These are phyloP conservation scores for Oreochromis grahami DNA, from an alignment of 2,797 vertebrate species.

Conservation along the genomic window DNA sequence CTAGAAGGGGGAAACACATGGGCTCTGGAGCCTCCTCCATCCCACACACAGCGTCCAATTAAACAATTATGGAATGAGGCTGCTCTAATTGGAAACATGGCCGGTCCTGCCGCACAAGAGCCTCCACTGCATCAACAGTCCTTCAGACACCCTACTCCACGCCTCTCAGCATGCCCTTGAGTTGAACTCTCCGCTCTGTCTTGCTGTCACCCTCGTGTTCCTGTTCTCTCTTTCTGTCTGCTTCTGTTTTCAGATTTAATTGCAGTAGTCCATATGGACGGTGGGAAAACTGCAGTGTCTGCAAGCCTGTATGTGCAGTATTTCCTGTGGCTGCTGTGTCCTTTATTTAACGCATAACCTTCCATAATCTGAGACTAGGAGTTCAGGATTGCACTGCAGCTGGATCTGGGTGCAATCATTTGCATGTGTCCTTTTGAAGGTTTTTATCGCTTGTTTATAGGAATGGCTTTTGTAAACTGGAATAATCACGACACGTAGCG, in stretches of 20 bases:
- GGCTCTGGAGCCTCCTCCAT: conserved; percentile 25
- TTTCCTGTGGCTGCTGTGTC: conserved; percentile 36
- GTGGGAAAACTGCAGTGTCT: conserved; percentile 62
- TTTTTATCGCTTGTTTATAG: not conserved
- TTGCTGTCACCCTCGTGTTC: conserved; percentile 2
- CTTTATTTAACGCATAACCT: conserved; percentile 37
- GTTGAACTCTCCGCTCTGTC: conserved; percentile 50
- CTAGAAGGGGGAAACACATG: not conserved
- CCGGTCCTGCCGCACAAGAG: conserved; percentile 10
- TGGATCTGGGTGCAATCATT: not conserved
- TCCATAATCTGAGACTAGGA: conserved; percentile 15
- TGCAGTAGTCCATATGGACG: conserved; percentile 57
- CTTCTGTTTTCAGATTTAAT: conserved; percentile 66
- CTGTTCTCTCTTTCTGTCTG: conserved; percentile 1
- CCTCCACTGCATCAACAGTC: conserved; percentile 28
- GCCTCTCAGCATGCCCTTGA: conserved; percentile 53
- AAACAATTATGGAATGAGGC: conserved; percentile 48
- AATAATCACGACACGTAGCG: not conserved
- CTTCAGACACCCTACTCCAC: conserved; percentile 10
- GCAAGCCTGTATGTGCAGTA: conserved; percentile 51
- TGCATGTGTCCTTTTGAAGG: not conserved
- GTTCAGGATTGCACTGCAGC: not conserved
- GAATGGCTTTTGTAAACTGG: not conserved
- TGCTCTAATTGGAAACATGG: conserved; percentile 41
- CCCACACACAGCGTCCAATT: conserved; percentile 56